Evolutionary conservation across 2,113 vertebrate genomes (phyloP).

Genomic region (Etheostoma cragini): DNA sequence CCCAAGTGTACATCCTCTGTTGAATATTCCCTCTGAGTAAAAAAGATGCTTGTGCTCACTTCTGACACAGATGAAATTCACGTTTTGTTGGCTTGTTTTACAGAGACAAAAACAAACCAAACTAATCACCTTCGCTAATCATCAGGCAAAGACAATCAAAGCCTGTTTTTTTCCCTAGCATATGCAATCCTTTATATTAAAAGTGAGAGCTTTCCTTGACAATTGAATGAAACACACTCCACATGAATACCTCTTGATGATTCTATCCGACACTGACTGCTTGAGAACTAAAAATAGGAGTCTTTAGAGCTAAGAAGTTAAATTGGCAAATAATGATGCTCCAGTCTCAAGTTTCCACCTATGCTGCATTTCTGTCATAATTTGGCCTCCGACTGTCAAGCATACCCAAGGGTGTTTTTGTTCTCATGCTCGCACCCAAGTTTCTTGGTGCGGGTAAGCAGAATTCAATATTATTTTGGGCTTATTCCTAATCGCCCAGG

Average conservation of each 20-base stretch:
- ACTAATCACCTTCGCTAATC: background rate
- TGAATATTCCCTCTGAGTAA: background rate
- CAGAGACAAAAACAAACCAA: background rate
- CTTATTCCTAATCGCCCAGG: constrained; percentile 80
- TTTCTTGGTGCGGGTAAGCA: constrained; percentile 68
- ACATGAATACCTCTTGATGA: background rate
- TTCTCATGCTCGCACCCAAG: constrained; percentile 65
- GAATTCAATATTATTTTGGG: constrained; percentile 79
- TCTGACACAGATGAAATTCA: constrained; percentile 11
- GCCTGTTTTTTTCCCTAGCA: background rate
- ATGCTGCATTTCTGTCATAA: constrained; percentile 72
- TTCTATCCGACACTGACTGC: background rate
- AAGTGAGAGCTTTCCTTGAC: background rate
- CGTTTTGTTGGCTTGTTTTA: background rate
- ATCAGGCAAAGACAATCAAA: constrained; percentile 11
- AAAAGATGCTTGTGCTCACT: constrained; percentile 3
- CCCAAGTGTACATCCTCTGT: background rate
- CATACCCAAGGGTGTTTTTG: constrained; percentile 55
- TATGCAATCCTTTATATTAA: constrained; percentile 4
- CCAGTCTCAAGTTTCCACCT: constrained; percentile 67
- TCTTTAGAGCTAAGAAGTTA: constrained; percentile 33
- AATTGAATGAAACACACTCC: background rate
- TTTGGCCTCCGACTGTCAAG: constrained; percentile 46
- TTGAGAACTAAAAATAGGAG: background rate
- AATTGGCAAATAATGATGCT: constrained; percentile 37